These are phyloP conservation scores for Ptychobarbus kaznakovi DNA, from an alignment of 2,797 vertebrate species.

Conservation along the genomic window DNA sequence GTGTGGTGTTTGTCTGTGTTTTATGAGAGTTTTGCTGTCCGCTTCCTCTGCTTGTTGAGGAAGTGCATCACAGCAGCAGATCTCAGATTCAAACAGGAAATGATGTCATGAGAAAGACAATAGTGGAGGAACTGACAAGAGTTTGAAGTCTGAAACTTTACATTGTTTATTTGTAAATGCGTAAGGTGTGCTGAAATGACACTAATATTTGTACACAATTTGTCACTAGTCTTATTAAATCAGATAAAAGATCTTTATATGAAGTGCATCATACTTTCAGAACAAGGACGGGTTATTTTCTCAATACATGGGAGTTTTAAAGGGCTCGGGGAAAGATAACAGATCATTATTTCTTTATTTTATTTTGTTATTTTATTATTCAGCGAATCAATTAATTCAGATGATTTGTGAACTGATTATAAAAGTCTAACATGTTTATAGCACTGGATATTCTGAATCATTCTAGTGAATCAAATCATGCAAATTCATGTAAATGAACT, in stretches of 20 bases:
- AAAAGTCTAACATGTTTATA: background rate
- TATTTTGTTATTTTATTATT: background rate
- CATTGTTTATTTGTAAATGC: background rate
- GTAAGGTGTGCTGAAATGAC: background rate
- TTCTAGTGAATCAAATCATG: background rate
- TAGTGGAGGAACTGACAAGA: slow-evolving; percentile 68
- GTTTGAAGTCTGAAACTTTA: slow-evolving; percentile 11
- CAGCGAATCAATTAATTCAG: background rate
- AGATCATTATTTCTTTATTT: background rate
- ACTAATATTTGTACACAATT: background rate
- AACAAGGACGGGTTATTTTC: background rate
- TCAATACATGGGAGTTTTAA: background rate
- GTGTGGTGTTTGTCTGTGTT: background rate
- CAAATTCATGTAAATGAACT: no score
- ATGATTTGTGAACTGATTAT: background rate
- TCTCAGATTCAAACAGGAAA: slow-evolving; percentile 70
- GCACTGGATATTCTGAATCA: background rate
- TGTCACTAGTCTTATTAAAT: background rate
- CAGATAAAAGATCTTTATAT: background rate
- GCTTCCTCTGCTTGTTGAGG: slow-evolving; percentile 75
- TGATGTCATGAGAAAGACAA: slow-evolving; percentile 73
- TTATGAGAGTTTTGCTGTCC: slow-evolving; percentile 60
- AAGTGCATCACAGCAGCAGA: slow-evolving; percentile 66
- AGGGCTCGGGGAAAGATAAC: background rate
- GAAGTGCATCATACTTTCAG: background rate